Conservation (phyloP, 1,140 invertebrate species). For the Epicauta chinensis region DNA sequence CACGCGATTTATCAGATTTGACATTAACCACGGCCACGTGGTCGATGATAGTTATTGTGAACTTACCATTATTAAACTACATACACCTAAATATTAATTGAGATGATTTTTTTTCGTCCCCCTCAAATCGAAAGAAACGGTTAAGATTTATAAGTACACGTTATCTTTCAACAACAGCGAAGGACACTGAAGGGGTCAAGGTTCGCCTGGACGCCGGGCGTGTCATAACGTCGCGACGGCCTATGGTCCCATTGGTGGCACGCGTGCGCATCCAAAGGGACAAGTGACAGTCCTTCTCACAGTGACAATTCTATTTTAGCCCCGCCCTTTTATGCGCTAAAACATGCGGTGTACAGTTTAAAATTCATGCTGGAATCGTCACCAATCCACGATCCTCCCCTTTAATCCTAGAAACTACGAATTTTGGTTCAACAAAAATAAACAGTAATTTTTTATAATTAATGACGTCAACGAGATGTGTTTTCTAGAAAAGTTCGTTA, state of each 20-base stretch:
- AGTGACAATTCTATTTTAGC: conserved; percentile 40
- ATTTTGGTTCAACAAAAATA: too few species aligned
- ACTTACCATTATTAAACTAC: too few species aligned
- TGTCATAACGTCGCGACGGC: conserved; percentile 41
- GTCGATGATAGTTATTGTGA: too few species aligned
- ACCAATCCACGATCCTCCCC: too few species aligned
- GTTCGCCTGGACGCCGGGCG: conserved; percentile 41
- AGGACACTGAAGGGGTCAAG: conserved; percentile 40
- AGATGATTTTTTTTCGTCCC: too few species aligned
- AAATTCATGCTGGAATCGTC: too few species aligned
- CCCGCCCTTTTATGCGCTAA: conserved; percentile 27
- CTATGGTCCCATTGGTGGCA: conserved; percentile 38
- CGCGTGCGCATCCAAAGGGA: conserved; percentile 38
- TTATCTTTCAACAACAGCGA: conserved; percentile 27
- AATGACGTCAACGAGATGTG: conserved; percentile 4
- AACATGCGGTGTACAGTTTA: too few species aligned
- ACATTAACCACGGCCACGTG: too few species aligned
- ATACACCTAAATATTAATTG: too few species aligned
- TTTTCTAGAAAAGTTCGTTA: conserved; percentile 11
- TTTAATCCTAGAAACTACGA: too few species aligned
- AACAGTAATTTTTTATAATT: neutral
- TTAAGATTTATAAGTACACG: conserved; percentile 2
- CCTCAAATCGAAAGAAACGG: too few species aligned
- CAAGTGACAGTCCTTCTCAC: conserved; percentile 41
- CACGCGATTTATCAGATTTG: too few species aligned